These are phyloP conservation scores for Sarcophaga rosellei DNA, from an alignment of 2,888 invertebrate genomes.

Conservation along the genomic window DNA sequence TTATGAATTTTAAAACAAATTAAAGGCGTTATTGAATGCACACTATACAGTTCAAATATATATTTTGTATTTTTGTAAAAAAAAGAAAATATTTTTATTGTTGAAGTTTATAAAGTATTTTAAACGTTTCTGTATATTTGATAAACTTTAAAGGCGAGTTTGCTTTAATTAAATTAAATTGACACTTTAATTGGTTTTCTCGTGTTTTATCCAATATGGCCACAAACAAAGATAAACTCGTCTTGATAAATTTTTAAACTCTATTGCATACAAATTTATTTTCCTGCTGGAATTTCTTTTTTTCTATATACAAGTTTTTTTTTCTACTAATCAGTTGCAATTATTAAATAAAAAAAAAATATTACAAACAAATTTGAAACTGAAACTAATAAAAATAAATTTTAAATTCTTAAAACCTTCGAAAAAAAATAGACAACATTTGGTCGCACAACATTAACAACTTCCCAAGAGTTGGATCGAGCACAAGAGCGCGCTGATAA, in stretches of 20 bases:
- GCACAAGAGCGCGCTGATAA: conserved; percentile 94
- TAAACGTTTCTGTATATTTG: not conserved
- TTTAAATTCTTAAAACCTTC: conserved; percentile 28
- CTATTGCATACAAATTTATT: conserved; percentile 59
- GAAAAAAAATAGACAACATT: conserved; percentile 84
- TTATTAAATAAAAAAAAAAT: conserved; percentile 24
- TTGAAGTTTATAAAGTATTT: too few relatives aligned
- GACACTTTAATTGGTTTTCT: conserved; percentile 25
- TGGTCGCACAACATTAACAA: conserved; percentile 90
- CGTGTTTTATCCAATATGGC: not conserved
- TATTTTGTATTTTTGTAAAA: conserved; percentile 3
- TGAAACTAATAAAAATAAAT: conserved; percentile 45
- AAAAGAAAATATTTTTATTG: conserved; percentile 10
- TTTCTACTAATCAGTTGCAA: conserved; percentile 47
- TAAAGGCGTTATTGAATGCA: conserved; percentile 77
- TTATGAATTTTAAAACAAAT: conserved; percentile 27
- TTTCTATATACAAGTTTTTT: conserved; percentile 36
- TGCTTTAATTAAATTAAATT: conserved; percentile 30
- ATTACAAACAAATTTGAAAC: conserved; percentile 26
- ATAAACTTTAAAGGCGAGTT: conserved; percentile 34
- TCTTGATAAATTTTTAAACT: conserved; percentile 45
- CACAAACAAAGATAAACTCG: conserved; percentile 50
- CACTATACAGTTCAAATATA: conserved; percentile 33
- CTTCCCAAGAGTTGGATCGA: conserved; percentile 91
- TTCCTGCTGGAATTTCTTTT: conserved; percentile 70